These are phyloP conservation scores for Myotis daubentonii DNA, from an alignment of 2,797 vertebrate species.

Conservation along the genomic window DNA sequence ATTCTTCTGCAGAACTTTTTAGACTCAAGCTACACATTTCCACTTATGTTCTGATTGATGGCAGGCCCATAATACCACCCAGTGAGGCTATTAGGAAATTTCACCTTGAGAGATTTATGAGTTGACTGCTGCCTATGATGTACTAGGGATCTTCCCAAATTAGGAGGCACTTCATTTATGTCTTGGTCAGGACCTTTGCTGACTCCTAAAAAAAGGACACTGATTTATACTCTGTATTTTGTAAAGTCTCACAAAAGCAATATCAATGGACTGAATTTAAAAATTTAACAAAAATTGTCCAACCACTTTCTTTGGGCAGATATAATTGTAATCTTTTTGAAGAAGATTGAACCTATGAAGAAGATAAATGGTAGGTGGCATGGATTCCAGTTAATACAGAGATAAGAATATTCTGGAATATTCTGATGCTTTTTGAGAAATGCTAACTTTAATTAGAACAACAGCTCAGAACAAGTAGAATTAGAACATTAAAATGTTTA, in stretches of 20 bases:
- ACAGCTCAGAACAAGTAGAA: background rate
- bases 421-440: background rate
- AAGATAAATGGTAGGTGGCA: background rate
- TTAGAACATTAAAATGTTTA: conserved; percentile 4
- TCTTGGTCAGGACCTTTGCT: background rate
- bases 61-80: background rate
- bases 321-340: no score
- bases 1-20: background rate
- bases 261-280: background rate
- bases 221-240: background rate
- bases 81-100: background rate
- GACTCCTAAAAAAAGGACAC: background rate
- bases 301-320: background rate
- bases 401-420: background rate
- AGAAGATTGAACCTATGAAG: background rate
- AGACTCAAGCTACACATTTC: background rate
- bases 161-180: background rate
- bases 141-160: background rate
- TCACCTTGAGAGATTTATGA: background rate
- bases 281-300: background rate
- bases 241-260: background rate
- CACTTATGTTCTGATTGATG: background rate
- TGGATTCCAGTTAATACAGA: background rate
- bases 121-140: background rate
- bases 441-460: background rate